Percentiles rank a stretch among this genome's conserved stretches.
Conservation (phyloP, 1,140 invertebrate genomes). For the Scaptodrosophila lebanonensis region DNA sequence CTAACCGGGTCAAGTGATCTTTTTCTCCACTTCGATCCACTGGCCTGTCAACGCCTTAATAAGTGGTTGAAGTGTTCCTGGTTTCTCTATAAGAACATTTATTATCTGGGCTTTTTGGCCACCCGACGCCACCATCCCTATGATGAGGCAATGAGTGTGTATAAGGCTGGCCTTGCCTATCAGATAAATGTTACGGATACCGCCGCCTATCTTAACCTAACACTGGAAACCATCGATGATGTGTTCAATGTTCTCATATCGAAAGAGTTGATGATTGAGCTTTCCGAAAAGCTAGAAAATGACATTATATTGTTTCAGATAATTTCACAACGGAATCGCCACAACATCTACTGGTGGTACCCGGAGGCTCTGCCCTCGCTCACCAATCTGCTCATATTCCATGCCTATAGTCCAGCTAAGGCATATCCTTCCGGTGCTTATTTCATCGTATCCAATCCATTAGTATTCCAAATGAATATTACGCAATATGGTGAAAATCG, state of each 20-base stretch:
- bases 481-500: not conserved
- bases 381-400: constrained; percentile 2
- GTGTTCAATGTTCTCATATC: not conserved
- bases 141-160: not conserved
- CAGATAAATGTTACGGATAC: constrained; percentile 4
- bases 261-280: not conserved
- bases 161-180: constrained; percentile 10
- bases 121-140: not conserved
- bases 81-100: constrained; percentile 22
- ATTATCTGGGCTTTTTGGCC: constrained; percentile 17
- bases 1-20: not conserved
- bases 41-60: constrained; percentile 6
- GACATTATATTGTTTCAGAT: constrained; percentile 18
- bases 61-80: constrained; percentile 16
- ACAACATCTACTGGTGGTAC: constrained; percentile 34
- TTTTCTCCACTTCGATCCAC: not conserved
- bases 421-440: not conserved
- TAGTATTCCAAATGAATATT: constrained; percentile 12
- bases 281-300: not conserved
- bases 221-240: constrained; percentile 2
- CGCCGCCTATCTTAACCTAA: not conserved
- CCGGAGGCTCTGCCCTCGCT: constrained; percentile 12
- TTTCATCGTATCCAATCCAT: not conserved
- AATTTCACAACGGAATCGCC: constrained; percentile 12
- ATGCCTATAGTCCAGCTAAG: constrained; percentile 3